Conservation (phyloP, 2,797 vertebrate genomes). For the Ficedula albicollis region DNA sequence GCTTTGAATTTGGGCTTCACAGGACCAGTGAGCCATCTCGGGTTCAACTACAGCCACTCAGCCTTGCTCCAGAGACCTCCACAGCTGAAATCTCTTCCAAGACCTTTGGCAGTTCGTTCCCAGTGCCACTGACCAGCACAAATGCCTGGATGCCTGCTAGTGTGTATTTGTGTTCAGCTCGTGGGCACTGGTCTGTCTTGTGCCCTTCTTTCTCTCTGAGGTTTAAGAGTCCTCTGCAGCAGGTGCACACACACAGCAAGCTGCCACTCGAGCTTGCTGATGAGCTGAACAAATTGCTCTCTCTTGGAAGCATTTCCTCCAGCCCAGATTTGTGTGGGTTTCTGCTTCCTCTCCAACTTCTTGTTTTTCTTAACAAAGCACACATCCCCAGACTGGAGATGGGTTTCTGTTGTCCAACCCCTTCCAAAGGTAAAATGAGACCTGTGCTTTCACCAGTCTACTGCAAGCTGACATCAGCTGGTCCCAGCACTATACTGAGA, state of each 20-base stretch:
- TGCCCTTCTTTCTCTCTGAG: not conserved
- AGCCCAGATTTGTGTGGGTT: not conserved
- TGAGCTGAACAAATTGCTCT: constrained; percentile 22
- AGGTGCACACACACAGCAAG: not conserved
- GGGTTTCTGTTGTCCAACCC: not conserved
- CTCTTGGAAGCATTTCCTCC: constrained; percentile 16
- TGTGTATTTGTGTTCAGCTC: not conserved
- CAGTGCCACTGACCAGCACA: not conserved
- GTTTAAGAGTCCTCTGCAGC: not conserved
- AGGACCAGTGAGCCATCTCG: not conserved
- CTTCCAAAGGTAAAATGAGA: not conserved
- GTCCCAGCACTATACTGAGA: not conserved
- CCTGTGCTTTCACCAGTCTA: not conserved
- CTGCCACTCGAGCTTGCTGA: not conserved
- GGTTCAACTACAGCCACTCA: not conserved
- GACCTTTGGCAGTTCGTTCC: not conserved
- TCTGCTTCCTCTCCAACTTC: not conserved
- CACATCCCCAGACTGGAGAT: not conserved
- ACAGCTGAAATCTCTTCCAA: not conserved
- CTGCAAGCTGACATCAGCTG: not conserved
- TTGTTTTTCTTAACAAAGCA: not conserved
- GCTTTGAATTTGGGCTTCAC: not conserved
- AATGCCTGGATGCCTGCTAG: not conserved
- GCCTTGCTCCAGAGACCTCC: not conserved
- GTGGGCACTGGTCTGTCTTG: not conserved